Evolutionary conservation across 2,797 vertebrate species (phyloP), one percentile per base, ranked within the genome.

Genomic region (Sebastiscus tertius): DNA sequence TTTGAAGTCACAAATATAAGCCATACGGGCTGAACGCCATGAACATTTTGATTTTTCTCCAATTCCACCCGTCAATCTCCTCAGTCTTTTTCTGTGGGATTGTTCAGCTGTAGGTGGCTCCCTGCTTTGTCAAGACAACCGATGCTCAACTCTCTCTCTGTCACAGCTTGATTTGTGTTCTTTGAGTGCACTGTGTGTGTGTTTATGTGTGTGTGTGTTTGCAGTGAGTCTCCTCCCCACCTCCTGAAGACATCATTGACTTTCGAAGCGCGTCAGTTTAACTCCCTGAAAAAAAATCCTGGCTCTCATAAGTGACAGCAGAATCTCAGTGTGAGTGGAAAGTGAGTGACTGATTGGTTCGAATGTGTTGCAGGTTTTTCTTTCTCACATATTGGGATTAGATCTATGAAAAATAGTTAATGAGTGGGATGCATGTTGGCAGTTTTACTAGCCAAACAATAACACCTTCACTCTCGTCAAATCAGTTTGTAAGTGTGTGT

Each of bases 61-160:
- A 89, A 82, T 89, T 92, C 79, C 62, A 62, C 71, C 84, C 8
- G 90, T 92, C 93, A 93, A 92, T 94, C 91, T 92, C 26, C 2
- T 29, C 5, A 1, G 13, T 55, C 49, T 71, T 78, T 87, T 69
- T 80, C 61, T 80, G 77, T 24, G 24, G 52, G 75, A 66, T 67
- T 85, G 82, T 80, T 92, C 71, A 61, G 78, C 80, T 83, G 86
- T 86, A 81, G 87, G 85, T 86, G 88, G 88, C 82, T 86, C 82
- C 86, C 85, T 56, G 77, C 84, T 89, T 87, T 87, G 84, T 79
- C 26, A 52, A 87, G 75, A 77, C 87, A 78, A 73, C 64, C 31
- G 18, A 27, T 14, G 39, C 82, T 85, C 84, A 33, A 46, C 72
- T 85, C 72, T 75, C 71, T 68, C 72, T 20, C 67, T 61, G 39